Evolutionary conservation across 2,888 invertebrate species (phyloP).

Genomic region (Calameuta pallipes): DNA sequence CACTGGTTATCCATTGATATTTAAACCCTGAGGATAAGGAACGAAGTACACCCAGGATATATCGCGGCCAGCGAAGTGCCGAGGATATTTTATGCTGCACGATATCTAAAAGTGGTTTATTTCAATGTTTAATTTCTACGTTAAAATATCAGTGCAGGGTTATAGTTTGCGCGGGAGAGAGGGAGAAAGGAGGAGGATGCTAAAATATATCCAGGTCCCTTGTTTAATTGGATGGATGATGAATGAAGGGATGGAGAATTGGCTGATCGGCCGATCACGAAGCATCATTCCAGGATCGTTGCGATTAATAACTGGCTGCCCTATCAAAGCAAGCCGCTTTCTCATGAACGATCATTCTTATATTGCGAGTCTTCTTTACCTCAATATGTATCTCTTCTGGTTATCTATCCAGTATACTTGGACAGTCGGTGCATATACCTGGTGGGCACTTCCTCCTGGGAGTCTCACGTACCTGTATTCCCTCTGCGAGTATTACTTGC

Average conservation of each 20-base stretch:
- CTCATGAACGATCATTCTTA: background rate
- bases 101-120: background rate
- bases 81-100: background rate
- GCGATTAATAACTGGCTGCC: conserved; percentile 8
- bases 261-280: conserved; percentile 7
- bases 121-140: background rate
- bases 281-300: background rate
- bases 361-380: background rate
- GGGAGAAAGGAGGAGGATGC: background rate
- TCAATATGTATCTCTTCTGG: background rate
- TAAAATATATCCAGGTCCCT: conserved; percentile 2
- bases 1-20: background rate
- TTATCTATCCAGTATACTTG: background rate
- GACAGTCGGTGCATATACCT: background rate
- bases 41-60: background rate
- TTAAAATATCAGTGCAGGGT: background rate
- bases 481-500: background rate
- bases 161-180: background rate
- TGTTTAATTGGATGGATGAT: conserved; percentile 10
- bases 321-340: conserved; percentile 9
- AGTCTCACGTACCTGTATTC: background rate
- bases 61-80: background rate
- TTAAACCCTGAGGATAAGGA: background rate
- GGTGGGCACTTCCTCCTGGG: background rate
- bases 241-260: conserved; percentile 10